Percentiles rank a stretch among this genome's conserved stretches.
These are phyloP conservation scores for Paradoxurus hermaphroditus DNA, from an alignment of 2,113 vertebrate species.

Conservation along the genomic window DNA sequence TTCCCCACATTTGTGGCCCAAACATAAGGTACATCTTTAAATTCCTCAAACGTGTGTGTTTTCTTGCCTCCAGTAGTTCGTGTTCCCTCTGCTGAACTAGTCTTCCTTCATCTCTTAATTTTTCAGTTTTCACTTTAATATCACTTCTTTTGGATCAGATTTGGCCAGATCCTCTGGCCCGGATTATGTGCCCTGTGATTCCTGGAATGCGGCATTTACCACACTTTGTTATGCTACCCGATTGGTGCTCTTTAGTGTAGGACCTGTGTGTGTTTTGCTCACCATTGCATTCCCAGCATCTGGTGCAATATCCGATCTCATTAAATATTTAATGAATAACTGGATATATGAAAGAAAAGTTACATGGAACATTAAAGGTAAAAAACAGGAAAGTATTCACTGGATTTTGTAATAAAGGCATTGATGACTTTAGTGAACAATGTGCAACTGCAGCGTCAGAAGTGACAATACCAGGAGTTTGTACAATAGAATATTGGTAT, in stretches of 20 bases:
- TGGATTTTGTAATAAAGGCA: not conserved
- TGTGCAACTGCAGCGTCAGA: not conserved
- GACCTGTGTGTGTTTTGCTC: not conserved
- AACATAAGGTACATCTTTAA: not conserved
- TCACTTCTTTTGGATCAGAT: not conserved
- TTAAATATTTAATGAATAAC: conserved; percentile 7
- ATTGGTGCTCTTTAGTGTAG: not conserved
- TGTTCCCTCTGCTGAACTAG: not conserved
- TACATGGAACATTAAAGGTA: not conserved
- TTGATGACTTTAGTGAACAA: conserved; percentile 2
- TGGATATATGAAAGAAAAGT: not conserved
- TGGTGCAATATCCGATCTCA: not conserved
- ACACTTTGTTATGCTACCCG: not conserved
- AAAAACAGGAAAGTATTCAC: not conserved
- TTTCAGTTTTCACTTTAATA: not conserved
- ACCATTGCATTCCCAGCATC: not conserved
- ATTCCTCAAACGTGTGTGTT: not conserved
- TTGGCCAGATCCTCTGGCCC: not conserved
- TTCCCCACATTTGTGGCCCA: not conserved
- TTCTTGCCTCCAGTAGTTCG: not conserved
- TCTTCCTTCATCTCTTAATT: not conserved
- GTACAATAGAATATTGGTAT: not conserved
- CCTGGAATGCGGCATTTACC: not conserved
- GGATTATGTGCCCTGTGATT: not conserved
- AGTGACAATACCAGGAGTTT: not conserved